phyloP scores from a whole-genome alignment of 2,888 invertebrate genomes.

The Patella ulyssiponensis region DNA sequence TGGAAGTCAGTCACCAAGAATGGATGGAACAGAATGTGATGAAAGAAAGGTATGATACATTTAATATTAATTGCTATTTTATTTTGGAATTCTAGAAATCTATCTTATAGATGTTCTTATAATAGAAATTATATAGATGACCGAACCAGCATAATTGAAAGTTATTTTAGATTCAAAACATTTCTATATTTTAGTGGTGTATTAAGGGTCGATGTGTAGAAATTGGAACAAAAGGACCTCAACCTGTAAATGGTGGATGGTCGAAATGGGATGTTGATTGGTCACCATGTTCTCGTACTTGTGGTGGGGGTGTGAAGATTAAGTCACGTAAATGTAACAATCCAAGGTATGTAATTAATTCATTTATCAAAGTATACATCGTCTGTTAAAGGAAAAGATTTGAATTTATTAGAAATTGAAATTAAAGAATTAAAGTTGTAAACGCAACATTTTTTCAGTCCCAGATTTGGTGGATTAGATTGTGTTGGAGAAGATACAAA shows the following conservation, averaged over 20 bases:
- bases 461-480: slow-evolving; percentile 50
- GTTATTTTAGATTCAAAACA: background rate
- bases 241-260: slow-evolving; percentile 50
- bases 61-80: too few relatives aligned
- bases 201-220: slow-evolving; percentile 49
- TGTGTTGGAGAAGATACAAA: slow-evolving; percentile 46
- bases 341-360: slow-evolving; percentile 44
- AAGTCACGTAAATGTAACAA: slow-evolving; percentile 49
- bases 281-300: slow-evolving; percentile 50
- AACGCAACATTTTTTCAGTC: slow-evolving; percentile 38
- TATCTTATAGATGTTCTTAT: background rate
- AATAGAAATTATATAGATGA: background rate
- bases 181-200: slow-evolving; percentile 50
- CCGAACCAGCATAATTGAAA: background rate
- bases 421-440: background rate
- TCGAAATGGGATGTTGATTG: slow-evolving; percentile 49
- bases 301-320: slow-evolving; percentile 54
- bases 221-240: slow-evolving; percentile 47
- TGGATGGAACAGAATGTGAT: slow-evolving; percentile 63
- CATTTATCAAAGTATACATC: background rate
- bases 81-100: too few relatives aligned
- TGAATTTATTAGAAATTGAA: background rate
- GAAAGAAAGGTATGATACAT: slow-evolving; percentile 47
- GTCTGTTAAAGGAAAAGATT: background rate
- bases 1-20: slow-evolving; percentile 34